Evolutionary conservation across 92 coral and sea anemone genomes (phyloP).

Genomic region (Umimayanthus chanpuru): DNA sequence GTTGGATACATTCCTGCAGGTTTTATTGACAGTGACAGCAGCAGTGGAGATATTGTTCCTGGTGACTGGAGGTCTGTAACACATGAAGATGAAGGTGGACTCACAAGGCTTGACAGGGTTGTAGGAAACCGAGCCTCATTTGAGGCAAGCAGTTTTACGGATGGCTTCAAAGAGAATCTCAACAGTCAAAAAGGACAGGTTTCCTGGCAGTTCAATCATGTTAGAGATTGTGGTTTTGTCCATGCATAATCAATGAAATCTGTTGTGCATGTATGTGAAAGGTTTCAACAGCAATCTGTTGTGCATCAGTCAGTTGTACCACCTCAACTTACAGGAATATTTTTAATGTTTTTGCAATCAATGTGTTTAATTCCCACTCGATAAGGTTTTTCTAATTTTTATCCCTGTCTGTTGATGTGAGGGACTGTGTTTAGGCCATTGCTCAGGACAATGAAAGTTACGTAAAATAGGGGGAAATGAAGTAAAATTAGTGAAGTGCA

Average conservation of each 20-base stretch:
- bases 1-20: no score
- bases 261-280: slow-evolving; percentile 3
- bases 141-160: slow-evolving; percentile 36
- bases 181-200: slow-evolving; percentile 38
- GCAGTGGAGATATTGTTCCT: slow-evolving; percentile 33
- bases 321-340: no score
- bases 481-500: slow-evolving; percentile 13
- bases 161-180: slow-evolving; percentile 25
- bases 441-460: slow-evolving; percentile 30
- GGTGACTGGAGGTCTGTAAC: slow-evolving; percentile 27
- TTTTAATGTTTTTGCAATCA: slow-evolving; percentile 11
- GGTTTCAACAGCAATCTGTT: neutral
- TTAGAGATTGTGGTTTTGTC: slow-evolving; percentile 26
- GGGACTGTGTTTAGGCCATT: slow-evolving; percentile 13
- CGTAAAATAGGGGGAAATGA: slow-evolving; percentile 11
- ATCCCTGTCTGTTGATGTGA: slow-evolving; percentile 10
- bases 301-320: no score
- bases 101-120: slow-evolving; percentile 6
- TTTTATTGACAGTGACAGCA: slow-evolving; percentile 32
- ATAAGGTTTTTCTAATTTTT: neutral
- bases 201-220: slow-evolving; percentile 33
- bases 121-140: slow-evolving; percentile 34
- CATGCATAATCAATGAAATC: slow-evolving; percentile 7
- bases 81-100: slow-evolving; percentile 38
- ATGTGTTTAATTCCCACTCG: slow-evolving; percentile 10